phyloP scores from a whole-genome alignment of 1,140 invertebrate species.

The Heliconius melpomene region DNA sequence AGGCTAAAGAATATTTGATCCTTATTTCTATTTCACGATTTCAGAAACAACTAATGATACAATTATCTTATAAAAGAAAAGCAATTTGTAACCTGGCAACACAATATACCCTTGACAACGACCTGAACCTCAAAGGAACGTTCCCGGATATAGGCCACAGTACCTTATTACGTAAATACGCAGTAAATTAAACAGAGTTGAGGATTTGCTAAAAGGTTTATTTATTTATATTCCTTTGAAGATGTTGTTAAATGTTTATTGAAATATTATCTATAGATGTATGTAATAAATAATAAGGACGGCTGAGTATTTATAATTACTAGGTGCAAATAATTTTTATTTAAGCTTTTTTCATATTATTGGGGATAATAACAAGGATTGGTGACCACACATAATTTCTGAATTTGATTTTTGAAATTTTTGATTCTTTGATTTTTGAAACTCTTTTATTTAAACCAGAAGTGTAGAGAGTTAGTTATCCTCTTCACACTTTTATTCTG shows the following conservation, averaged over 20 bases:
- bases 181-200: not conserved
- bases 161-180: slow-evolving; percentile 29
- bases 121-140: slow-evolving; percentile 40
- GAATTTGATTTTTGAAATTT: no score
- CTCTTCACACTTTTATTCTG: no score
- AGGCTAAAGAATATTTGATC: no score
- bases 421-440: no score
- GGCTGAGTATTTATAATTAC: not conserved
- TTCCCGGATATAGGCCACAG: slow-evolving; percentile 33
- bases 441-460: no score
- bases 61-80: not conserved
- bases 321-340: not conserved
- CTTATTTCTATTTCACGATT: not conserved
- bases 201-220: slow-evolving; percentile 8
- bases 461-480: no score
- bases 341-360: no score
- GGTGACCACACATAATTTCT: no score
- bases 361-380: no score
- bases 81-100: slow-evolving; percentile 17
- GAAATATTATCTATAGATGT: not conserved
- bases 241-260: not conserved
- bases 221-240: slow-evolving; percentile 8
- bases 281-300: not conserved
- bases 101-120: slow-evolving; percentile 44
- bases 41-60: not conserved